Base-by-base conservation (phyloP, 2,113 vertebrate species). In the Otus sunia region DNA sequence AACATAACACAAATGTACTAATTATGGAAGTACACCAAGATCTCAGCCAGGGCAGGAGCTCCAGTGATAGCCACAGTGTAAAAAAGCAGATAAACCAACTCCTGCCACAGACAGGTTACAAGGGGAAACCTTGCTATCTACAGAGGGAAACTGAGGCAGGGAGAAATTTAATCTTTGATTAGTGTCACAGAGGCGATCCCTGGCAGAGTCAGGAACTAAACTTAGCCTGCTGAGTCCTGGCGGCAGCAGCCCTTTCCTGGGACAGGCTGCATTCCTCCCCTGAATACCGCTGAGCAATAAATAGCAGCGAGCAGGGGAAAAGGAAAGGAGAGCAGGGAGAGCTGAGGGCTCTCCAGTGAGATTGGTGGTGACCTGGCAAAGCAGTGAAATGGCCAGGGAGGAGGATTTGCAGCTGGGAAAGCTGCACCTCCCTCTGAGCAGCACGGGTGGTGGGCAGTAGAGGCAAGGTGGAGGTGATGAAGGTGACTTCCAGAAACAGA, bases 221-320 rank as follows among this genome's bases (percentile, higher is more conserved):
- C 71, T 94, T 83, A 94, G 73, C 47, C 69, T 23, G 41, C 64
- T 0, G 10, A 47, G 71, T 76, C 71, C 25, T 69, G 21, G 63
- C 29, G 0, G 63, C 52, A 60, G 83, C 75, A 75, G 77, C 80
- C 45, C 55, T 69, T 72, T 60, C 41, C 81, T 0, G 11, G 84
- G 94, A 93, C 93, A 79, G 93, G 71, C 96, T 76, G 87, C 97
- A 95, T 96, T 96, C 96, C 90, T 91, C 71, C 34, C 37, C 53
- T 1, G 5, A 76, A 79, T 69, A 60, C 36, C 2, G 1, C 60
- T 1, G 11, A 53, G 92, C 74, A 96, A 95, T 88, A 96, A 96
- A 96, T 94, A 97, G 97, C 95, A 91, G 25, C 4, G 2, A 77
- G 83, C 3, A 6, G n/a, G 52, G 43, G 25, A 81, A 58, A 29